Evolutionary conservation across 2,113 vertebrate genomes (phyloP).

Genomic region (Bufo bufo): DNA sequence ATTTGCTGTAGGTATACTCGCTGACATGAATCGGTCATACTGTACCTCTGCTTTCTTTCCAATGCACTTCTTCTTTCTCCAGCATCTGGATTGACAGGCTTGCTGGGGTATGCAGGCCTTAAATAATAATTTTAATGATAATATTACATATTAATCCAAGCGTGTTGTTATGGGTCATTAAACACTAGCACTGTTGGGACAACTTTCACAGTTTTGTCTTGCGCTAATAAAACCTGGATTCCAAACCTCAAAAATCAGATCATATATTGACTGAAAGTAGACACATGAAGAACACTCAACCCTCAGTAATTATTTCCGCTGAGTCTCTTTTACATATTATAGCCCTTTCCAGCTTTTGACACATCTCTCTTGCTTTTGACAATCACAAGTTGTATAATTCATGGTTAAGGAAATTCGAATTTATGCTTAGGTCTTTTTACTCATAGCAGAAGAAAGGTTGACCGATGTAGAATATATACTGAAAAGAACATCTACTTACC

Average conservation of each 20-base stretch:
- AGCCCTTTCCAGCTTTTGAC: neutral
- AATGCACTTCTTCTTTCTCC: conserved; percentile 44
- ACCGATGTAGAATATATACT: neutral
- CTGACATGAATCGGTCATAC: neutral
- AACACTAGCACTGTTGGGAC: neutral
- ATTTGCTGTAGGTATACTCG: too few relatives aligned
- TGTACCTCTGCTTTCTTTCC: conserved; percentile 43
- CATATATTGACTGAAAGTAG: too few relatives aligned
- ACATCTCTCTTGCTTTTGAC: neutral
- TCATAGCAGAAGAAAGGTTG: neutral
- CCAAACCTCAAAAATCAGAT: too few relatives aligned
- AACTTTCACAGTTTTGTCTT: neutral
- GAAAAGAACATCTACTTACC: neutral
- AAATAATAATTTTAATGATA: neutral
- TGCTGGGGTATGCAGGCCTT: conserved; percentile 30
- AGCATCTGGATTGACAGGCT: neutral
- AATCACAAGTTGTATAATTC: neutral
- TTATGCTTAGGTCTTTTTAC: neutral
- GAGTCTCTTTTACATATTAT: neutral
- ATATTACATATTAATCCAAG: neutral
- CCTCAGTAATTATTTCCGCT: too few relatives aligned
- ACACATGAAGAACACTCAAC: too few relatives aligned
- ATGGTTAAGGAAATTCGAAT: neutral
- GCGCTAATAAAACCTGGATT: too few relatives aligned
- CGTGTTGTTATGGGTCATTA: neutral